phyloP scores from a whole-genome alignment of 2,888 invertebrate species.

The Coelogynopora nodosa region DNA sequence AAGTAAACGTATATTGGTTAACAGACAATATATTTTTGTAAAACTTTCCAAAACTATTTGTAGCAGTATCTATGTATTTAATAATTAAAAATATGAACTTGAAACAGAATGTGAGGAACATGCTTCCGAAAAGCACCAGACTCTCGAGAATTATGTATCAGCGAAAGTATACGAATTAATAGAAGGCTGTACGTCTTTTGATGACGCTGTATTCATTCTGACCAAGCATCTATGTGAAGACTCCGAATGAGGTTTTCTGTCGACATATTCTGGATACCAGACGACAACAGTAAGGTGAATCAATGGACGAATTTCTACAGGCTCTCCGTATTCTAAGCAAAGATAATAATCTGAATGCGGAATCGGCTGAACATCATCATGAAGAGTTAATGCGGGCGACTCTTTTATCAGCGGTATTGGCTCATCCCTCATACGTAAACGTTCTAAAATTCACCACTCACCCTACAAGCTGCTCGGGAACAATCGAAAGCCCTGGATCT shows the following conservation, averaged over 20 bases:
- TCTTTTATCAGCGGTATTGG: background rate
- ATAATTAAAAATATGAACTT: too few species aligned
- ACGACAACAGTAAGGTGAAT: background rate
- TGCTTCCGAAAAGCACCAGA: background rate
- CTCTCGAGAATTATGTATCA: background rate
- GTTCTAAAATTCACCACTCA: background rate
- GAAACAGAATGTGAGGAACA: background rate
- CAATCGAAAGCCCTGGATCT: constrained; percentile 15
- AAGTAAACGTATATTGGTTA: too few species aligned
- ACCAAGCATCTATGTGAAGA: background rate
- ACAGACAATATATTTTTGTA: too few species aligned
- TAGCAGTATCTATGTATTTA: too few species aligned
- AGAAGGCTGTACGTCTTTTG: background rate
- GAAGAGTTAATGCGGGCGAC: constrained; percentile 8
- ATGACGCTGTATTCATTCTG: background rate
- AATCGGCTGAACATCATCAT: background rate
- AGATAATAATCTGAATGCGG: background rate
- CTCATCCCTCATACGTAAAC: background rate
- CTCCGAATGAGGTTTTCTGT: background rate
- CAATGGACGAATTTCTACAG: background rate
- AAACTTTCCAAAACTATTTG: too few species aligned
- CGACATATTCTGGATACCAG: background rate
- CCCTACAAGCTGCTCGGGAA: background rate
- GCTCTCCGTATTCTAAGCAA: background rate
- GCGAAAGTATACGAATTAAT: background rate